Evolutionary conservation across 2,113 vertebrate genomes (phyloP).

Genomic region (Proterorhinus semilunaris): DNA sequence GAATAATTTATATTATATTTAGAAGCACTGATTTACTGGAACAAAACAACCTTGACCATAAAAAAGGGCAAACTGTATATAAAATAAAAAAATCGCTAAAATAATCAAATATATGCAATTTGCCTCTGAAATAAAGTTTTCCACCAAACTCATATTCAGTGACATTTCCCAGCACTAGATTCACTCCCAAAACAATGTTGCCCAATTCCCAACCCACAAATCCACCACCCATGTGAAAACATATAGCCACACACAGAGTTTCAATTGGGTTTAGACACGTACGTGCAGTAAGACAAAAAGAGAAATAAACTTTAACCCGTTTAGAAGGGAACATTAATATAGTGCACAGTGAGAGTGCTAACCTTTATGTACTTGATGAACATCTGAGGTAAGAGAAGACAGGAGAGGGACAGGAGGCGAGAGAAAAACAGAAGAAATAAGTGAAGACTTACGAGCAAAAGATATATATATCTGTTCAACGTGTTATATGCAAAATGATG

Average conservation of each 20-base stretch:
- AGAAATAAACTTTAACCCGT: constrained; percentile 34
- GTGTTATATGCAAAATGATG: constrained; percentile 1
- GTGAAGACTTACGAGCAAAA: constrained; percentile 83
- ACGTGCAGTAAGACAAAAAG: constrained; percentile 74
- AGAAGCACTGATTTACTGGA: too few relatives aligned
- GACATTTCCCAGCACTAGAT: background rate
- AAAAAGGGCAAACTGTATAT: too few relatives aligned
- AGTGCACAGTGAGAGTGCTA: constrained; percentile 79
- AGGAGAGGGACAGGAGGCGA: constrained; percentile 75
- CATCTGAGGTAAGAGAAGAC: constrained; percentile 95
- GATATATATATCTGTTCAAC: constrained; percentile 46
- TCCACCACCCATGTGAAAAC: constrained; percentile 11
- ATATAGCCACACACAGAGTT: background rate
- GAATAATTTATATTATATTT: too few relatives aligned
- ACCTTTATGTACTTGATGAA: constrained; percentile 99
- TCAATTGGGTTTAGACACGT: constrained; percentile 27
- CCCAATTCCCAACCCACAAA: constrained; percentile 25
- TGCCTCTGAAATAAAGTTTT: background rate
- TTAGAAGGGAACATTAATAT: constrained; percentile 12
- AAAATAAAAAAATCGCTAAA: too few relatives aligned
- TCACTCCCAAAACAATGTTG: background rate
- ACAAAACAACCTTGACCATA: too few relatives aligned
- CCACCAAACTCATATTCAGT: background rate
- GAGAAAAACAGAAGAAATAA: constrained; percentile 76
- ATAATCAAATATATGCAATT: background rate